Base-by-base conservation (phyloP, 2,888 invertebrate genomes). In the Heliconius ismenius region DNA sequence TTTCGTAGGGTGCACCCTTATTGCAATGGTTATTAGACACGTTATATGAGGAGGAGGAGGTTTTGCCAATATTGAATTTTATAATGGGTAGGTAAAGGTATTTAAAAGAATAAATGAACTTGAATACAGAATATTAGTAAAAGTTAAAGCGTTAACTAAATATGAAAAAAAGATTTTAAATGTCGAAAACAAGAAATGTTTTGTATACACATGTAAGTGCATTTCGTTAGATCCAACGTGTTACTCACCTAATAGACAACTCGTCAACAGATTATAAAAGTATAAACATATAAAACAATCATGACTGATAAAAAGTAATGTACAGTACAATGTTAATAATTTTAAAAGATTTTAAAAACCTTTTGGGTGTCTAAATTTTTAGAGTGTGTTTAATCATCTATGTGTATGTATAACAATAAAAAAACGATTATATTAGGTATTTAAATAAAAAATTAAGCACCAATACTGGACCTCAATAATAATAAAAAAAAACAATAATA, bases 11-110 rank as follows among this genome's bases (percentile, higher is more conserved):
- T 43, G 60, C 26, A 58, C 69, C 64, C 54, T 64, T 36, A 32
- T 49, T 67, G 39, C n/a, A 32, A 73, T 75, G 18, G 54, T 75
- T n/a, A 75, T 64, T 69, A 21, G 69, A 63, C 32, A 75, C n/a
- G 6, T 68, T 24, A 68, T 28, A 62, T 43, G 6, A 15, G 43
- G 43, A 21, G 32, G 18, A 24, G 11, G 24, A 36, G 60, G 3
- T 63, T 43, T 11, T 18, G 21, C 2, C 21, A 32, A 21, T 32
- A 32, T 18, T 64, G 32, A 21, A 21, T 7, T 49, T 18, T 49
- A 49, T 18, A 49, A 49, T 49, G 18, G 49, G 32, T 32, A 32
- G 32, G 21, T 21, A 54, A 54, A n/a, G 18, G 9, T 54, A 54
- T 54, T 54, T 21, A 9, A 54, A 54, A 21, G 21, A 54, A 21